phyloP scores from a whole-genome alignment of 1,140 invertebrate species.

The Wiebesia pumilae region DNA sequence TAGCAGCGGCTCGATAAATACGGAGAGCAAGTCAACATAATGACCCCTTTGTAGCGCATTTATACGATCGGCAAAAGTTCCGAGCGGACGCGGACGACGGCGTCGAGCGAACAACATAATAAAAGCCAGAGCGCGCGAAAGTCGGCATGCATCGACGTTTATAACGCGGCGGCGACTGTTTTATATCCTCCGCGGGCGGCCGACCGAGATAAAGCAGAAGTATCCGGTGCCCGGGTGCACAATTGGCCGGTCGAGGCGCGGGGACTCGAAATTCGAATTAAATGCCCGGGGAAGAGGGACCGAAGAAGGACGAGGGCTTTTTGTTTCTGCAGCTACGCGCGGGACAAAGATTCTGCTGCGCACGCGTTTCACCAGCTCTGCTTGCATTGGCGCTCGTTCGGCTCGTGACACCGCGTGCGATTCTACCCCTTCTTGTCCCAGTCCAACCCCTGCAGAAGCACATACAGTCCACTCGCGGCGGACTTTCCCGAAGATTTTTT shows the following conservation, averaged over 20 bases:
- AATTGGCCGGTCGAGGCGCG: background rate
- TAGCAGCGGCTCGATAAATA: background rate
- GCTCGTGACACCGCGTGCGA: too few relatives aligned
- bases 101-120: background rate
- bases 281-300: background rate
- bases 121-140: slow-evolving; percentile 26
- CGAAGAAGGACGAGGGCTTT: background rate
- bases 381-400: background rate
- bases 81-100: too few relatives aligned
- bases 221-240: background rate
- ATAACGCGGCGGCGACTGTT: background rate
- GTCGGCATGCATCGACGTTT: slow-evolving; percentile 25
- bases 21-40: background rate
- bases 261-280: background rate
- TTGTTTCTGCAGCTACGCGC: too few relatives aligned
- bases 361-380: background rate
- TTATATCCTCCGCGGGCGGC: background rate
- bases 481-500: background rate
- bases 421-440: background rate
- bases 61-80: background rate
- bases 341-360: background rate
- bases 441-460: too few relatives aligned
- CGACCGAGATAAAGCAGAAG: slow-evolving; percentile 27
- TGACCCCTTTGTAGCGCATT: background rate
- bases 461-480: background rate